Percentiles rank a stretch among this genome's conserved stretches.
Conservation (phyloP, 2,888 invertebrate species). For the Scaeva pyrastri region DNA sequence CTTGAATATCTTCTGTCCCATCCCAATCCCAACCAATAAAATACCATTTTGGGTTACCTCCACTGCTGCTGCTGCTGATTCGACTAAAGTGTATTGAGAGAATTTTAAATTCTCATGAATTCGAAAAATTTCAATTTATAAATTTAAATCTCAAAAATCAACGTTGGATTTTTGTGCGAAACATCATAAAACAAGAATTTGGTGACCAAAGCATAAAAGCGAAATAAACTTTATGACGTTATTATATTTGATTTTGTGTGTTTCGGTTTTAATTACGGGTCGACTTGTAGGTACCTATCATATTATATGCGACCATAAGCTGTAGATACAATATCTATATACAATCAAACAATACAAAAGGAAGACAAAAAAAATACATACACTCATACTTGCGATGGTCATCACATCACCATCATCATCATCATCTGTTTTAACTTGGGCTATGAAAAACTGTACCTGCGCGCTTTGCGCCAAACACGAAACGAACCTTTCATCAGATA, state of each 20-base stretch:
- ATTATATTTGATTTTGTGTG: no score
- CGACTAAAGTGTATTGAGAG: neutral
- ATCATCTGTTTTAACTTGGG: slow-evolving; percentile 40
- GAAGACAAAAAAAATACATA: neutral
- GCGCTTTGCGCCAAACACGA: slow-evolving; percentile 48
- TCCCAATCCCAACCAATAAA: slow-evolving; percentile 20
- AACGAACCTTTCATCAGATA: slow-evolving; percentile 13
- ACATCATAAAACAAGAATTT: slow-evolving; percentile 34
- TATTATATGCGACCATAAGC: neutral
- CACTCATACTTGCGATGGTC: slow-evolving; percentile 14
- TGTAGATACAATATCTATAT: slow-evolving; percentile 7
- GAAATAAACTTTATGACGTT: slow-evolving; percentile 71
- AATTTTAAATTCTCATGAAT: slow-evolving; percentile 43
- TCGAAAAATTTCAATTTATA: neutral
- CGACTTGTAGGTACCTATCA: neutral
- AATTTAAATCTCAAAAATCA: neutral
- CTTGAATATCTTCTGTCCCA: neutral
- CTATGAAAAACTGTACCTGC: slow-evolving; percentile 63
- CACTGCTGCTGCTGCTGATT: neutral
- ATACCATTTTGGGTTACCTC: neutral
- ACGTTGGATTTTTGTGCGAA: slow-evolving; percentile 5
- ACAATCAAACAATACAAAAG: slow-evolving; percentile 8
- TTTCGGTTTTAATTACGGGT: neutral
- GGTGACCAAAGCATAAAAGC: slow-evolving; percentile 57
- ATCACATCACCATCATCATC: slow-evolving; percentile 8